Evolutionary conservation across 1,140 invertebrate species (phyloP), one percentile per base, ranked within the genome.

Genomic region (Drosophila sucinea): DNA sequence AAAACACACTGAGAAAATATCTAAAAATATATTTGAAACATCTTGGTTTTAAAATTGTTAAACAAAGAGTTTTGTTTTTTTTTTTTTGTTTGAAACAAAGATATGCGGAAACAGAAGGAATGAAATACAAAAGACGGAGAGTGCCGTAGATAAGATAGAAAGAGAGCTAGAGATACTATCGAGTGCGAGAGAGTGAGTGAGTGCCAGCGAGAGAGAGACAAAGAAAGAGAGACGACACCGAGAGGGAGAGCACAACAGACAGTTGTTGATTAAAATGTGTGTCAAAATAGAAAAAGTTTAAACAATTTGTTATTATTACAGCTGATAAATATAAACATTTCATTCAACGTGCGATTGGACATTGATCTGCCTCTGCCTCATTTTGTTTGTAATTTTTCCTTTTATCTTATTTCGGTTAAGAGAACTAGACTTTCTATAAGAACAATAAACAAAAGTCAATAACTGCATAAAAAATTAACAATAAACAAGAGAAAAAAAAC

Each of bases 221-320:
- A 63, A 29, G 38, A 60, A n/a, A 38, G n/a, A 54, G 17, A 17
- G 17, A 17, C 17, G 17, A 17, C 17, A n/a, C n/a, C n/a, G 70
- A 57, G 62, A 54, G 62, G 11, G 41, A 30, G 25, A 63, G 40
- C 1, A 56, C 0, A 7, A 66, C 33, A 57, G 55, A 71, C 47
- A 67, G 29, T 71, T 77, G 71, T 70, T 84, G 81, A 80, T 84
- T 74, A 71, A 65, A 84, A 84, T 80, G 77, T 85, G 81, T 84
- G 81, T 84, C 81, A 84, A 81, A 74, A 78, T 64, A 67, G 32
- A 30, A n/a, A 27, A 60, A 23, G 29, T 66, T 66, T 35, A 41
- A 51, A 65, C 55, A 66, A 56, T 33, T 51, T 60, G 55, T 38
- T 70, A 60, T 75, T 44, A 67, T 47, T 63, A 47, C 40, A 41